Evolutionary conservation across 2,888 invertebrate species (phyloP), one percentile per base, ranked within the genome.

Genomic region (Drosophila borborema): DNA sequence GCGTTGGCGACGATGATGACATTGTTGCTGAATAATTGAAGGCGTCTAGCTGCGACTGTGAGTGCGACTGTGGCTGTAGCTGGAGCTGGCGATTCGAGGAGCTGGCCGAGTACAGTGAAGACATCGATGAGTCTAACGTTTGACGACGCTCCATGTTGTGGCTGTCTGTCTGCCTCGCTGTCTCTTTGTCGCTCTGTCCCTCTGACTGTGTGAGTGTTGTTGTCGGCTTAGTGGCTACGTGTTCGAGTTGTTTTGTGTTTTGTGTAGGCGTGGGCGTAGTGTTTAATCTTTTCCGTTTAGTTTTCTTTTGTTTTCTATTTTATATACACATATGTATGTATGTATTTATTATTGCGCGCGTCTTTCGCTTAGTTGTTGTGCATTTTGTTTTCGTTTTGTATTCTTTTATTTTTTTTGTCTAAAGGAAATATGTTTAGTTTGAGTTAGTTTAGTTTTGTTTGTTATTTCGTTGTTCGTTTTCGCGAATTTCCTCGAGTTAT

Each of bases 51-150:
- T 86, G 89, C 51, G 82, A 85, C 55, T 85, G 81, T 31, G 82
- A 82, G 55, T 83, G 82, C 16, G 77, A 55, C 46, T 73, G 78
- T 3, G 61, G 61, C 46, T 74, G 78, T 36, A 41, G 77, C 36
- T 53, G 55, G 41, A 55, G 72, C 38, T 83, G 87, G 74, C 89
- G 81, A 78, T 89, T 90, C 75, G 77, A 69, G 72, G 88, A 88
- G 86, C 81, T 71, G 71, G 86, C 90, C 70, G 92, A 92, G 73
- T 92, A 92, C 41, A 92, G 83, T 66, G 92, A 92, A 85, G 92
- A 92, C 92, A 92, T 91, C 82, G 92, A 92, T 75, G 92, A 92
- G 90, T 92, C 92, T 88, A 92, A 79, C 77, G 90, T 74, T 82
- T 91, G 85, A 77, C 91, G 92, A 80, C 89, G 92, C 69, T 89